Conservation (phyloP, 2,113 vertebrate species). For the Chaetura pelagica region DNA sequence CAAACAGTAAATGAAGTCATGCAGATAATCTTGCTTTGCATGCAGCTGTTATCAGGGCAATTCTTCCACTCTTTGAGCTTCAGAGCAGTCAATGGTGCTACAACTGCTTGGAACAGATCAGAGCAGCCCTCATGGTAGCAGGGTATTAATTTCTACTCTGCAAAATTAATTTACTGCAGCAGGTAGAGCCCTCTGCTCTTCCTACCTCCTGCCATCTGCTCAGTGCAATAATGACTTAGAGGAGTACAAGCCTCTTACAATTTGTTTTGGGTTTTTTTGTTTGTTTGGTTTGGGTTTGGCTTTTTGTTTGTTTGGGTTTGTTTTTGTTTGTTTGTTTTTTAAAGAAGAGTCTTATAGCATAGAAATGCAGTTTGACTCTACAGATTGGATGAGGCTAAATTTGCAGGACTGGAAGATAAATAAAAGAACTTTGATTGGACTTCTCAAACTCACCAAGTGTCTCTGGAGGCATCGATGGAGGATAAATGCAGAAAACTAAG, state of each 20-base stretch:
- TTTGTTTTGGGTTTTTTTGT: too few relatives aligned
- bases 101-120: not conserved
- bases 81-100: not conserved
- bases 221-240: not conserved
- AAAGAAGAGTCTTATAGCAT: too few relatives aligned
- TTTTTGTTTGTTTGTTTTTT: too few relatives aligned
- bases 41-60: slow-evolving; percentile 62
- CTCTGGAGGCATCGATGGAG: slow-evolving; percentile 61
- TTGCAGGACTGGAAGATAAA: slow-evolving; percentile 14
- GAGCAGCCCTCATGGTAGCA: not conserved
- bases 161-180: not conserved
- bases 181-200: not conserved
- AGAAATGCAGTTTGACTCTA: not conserved
- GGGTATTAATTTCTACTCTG: not conserved
- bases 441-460: slow-evolving; percentile 44
- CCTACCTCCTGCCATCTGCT: not conserved
- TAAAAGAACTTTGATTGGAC: slow-evolving; percentile 33
- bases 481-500: slow-evolving; percentile 39
- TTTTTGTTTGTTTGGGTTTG: too few relatives aligned
- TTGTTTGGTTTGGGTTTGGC: too few relatives aligned
- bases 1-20: slow-evolving; percentile 36
- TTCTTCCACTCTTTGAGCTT: not conserved
- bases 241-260: not conserved
- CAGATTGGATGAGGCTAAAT: not conserved
- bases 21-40: slow-evolving; percentile 12